Base-by-base conservation (phyloP, 2,113 vertebrate species). In the Ophthalmolycus amberensis region DNA sequence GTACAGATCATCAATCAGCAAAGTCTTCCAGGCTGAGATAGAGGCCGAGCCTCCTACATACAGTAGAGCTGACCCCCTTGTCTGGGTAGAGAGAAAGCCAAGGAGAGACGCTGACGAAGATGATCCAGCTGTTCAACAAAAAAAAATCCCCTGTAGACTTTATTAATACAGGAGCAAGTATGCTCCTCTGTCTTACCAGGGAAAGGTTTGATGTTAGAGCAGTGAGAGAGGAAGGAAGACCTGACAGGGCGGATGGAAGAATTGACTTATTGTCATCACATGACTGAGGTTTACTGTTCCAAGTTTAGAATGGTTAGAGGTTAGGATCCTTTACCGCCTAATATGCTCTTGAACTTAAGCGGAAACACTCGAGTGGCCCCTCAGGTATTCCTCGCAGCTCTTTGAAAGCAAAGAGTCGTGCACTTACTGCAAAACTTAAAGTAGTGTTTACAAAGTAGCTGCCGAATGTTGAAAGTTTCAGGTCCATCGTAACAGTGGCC, bases 1-100 rank as follows among this genome's bases (percentile, higher is more conserved):
- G 22, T 25, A 80, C 83, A 86, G 71, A 44, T 86, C 89, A 82
- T 90, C 86, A 85, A 86, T 93, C 89, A 93, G 80, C 82, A 60
- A 38, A 65, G 52, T 60, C 65, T 62, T 65, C 34, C 38, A 46
- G 44, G 68, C 48, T 52, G 20, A 65, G 64, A 62, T 81, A 37
- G 84, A 85, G 74, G 52, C 58, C 44, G 50, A 81, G 68, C 77
- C 83, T 75, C 80, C 38, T 58, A 62, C n/a, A 27, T 8, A 50
- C 56, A 59, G 58, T 29, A 32, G 22, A 81, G 70, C 67, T 27
- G 64, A 38, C 71, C 79, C 9, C 68, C 56, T 29, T 71, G 75
- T 68, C 69, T 82, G 67, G 16, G 58, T 37, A 60, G 52, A 75
- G 1, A 58, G 59, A 76, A 65, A 79, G 69, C 62, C 38, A 63